Conservation (phyloP, 2,113 vertebrate genomes). For the Zapornia atra region DNA sequence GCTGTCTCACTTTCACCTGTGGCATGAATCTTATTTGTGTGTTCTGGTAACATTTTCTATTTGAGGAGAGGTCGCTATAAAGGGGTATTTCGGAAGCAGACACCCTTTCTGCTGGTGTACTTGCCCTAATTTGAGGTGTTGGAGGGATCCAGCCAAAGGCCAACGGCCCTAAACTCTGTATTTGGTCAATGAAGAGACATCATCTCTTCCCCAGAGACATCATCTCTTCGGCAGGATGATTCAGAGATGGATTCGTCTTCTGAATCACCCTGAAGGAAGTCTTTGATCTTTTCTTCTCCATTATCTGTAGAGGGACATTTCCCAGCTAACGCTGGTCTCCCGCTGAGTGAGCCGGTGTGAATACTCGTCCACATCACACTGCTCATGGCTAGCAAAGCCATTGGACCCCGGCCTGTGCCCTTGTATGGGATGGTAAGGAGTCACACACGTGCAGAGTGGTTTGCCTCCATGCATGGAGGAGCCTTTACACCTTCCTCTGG, state of each 20-base stretch:
- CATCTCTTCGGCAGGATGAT: not conserved
- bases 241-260: conserved; percentile 4
- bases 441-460: not conserved
- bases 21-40: not conserved
- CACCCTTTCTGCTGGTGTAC: not conserved
- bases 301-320: not conserved
- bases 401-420: not conserved
- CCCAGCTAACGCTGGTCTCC: no score
- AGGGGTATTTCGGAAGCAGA: not conserved
- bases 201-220: not conserved
- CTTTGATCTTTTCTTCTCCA: not conserved
- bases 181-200: conserved; percentile 13
- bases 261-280: conserved; percentile 36
- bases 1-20: not conserved
- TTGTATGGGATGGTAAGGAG: not conserved
- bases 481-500: not conserved
- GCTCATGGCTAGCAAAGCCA: not conserved
- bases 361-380: not conserved
- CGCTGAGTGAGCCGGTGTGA: not conserved
- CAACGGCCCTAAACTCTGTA: not conserved
- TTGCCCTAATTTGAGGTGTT: not conserved
- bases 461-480: not conserved
- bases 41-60: not conserved
- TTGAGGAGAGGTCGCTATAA: not conserved
- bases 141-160: not conserved